phyloP scores from a whole-genome alignment of 2,797 vertebrate genomes.

The Parambassis ranga region DNA sequence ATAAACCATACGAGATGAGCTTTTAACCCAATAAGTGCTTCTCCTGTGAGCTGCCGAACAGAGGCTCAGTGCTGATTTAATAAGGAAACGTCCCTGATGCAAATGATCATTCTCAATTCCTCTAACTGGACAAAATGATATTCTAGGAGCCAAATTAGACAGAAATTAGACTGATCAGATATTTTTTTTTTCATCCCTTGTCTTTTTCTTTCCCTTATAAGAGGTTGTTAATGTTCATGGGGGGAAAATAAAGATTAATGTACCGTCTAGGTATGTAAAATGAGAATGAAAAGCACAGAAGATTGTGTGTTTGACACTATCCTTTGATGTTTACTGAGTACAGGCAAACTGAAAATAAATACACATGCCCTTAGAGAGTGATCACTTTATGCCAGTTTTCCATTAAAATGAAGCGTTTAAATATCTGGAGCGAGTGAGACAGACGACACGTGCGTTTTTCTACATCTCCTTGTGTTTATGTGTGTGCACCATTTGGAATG shows the following conservation, averaged over 20 bases:
- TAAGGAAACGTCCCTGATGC: constrained; percentile 88
- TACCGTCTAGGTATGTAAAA: constrained; percentile 57
- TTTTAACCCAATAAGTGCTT: constrained; percentile 89
- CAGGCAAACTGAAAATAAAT: constrained; percentile 36
- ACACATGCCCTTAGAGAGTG: constrained; percentile 34
- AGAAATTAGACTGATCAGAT: constrained; percentile 84
- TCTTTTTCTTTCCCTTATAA: constrained; percentile 64
- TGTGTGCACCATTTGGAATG: constrained; percentile 59
- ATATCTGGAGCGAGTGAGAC: constrained; percentile 53
- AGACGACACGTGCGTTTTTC: constrained; percentile 44
- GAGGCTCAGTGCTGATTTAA: constrained; percentile 85
- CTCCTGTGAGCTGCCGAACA: constrained; percentile 83
- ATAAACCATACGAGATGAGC: constrained; percentile 85
- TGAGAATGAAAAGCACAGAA: constrained; percentile 49
- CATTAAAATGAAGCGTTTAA: constrained; percentile 64
- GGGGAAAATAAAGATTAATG: constrained; percentile 66
- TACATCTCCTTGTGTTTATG: constrained; percentile 32
- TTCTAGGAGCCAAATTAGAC: constrained; percentile 86
- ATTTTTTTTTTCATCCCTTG: constrained; percentile 52
- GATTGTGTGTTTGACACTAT: constrained; percentile 19
- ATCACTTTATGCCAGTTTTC: constrained; percentile 52
- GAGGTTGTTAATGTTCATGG: constrained; percentile 69
- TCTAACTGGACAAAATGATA: constrained; percentile 88
- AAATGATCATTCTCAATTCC: constrained; percentile 88
- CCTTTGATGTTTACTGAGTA: constrained; percentile 41